These are phyloP conservation scores for Cataglyphis livida DNA, from an alignment of 2,888 invertebrate genomes.

Conservation along the genomic window DNA sequence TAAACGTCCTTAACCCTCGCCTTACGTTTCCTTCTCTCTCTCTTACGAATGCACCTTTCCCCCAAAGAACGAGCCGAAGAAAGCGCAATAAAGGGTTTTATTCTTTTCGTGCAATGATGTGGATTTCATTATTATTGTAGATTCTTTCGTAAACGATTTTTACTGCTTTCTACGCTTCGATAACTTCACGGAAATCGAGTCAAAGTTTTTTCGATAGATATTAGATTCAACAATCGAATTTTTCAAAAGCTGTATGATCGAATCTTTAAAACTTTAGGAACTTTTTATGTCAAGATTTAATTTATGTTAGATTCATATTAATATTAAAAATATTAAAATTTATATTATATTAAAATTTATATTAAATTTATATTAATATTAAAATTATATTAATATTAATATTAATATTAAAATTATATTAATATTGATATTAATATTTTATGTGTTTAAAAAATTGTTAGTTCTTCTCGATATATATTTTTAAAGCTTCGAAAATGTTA, in stretches of 20 bases:
- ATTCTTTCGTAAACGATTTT: not conserved
- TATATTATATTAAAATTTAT: no score
- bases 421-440: not conserved
- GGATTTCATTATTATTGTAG: not conserved
- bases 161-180: not conserved
- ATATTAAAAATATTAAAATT: no score
- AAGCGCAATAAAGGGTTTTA: not conserved
- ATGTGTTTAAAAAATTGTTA: not conserved
- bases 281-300: not conserved
- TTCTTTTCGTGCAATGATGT: not conserved
- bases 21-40: not conserved
- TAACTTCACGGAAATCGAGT: not conserved
- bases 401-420: no score
- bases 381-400: no score
- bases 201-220: not conserved
- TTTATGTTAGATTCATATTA: no score
- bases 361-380: no score
- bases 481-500: not conserved
- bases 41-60: not conserved
- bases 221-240: not conserved
- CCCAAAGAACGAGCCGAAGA: not conserved
- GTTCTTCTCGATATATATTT: not conserved
- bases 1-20: conserved; percentile 27
- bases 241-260: not conserved
- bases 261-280: not conserved